Evolutionary conservation across 2,797 vertebrate genomes (phyloP).

Genomic region (Neosilurus hyrtlii): DNA sequence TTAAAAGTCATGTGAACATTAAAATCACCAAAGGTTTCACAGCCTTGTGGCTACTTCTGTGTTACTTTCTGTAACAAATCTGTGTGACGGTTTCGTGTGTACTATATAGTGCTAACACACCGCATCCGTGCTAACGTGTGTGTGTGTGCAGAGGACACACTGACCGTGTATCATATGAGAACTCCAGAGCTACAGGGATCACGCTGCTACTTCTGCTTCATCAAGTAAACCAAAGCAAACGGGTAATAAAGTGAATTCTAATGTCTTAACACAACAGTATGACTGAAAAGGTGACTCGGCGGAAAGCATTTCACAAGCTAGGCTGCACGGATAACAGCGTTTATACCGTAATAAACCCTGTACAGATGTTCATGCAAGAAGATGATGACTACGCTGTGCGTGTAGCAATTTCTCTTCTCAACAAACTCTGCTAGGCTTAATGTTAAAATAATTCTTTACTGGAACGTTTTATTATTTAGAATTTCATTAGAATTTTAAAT

Average conservation of each 20-base stretch:
- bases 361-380: not conserved
- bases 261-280: not conserved
- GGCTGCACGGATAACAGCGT: not conserved
- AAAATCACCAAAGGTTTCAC: not conserved
- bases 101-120: not conserved
- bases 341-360: not conserved
- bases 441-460: not conserved
- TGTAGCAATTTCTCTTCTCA: not conserved
- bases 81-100: too few relatives aligned
- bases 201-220: not conserved
- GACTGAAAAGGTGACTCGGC: not conserved
- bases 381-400: not conserved
- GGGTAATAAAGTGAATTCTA: not conserved
- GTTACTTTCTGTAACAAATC: too few relatives aligned
- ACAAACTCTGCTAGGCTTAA: too few relatives aligned
- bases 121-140: not conserved
- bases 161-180: not conserved
- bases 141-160: too few relatives aligned
- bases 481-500: not conserved
- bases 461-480: not conserved
- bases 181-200: not conserved
- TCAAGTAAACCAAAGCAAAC: not conserved
- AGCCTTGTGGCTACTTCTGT: too few relatives aligned
- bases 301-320: not conserved
- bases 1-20: not conserved